A percentile compares a stretch with the other conserved stretches of the same genome.
Evolutionary conservation across 2,797 vertebrate species (phyloP).

Genomic region (Tragelaphus eurycerus): DNA sequence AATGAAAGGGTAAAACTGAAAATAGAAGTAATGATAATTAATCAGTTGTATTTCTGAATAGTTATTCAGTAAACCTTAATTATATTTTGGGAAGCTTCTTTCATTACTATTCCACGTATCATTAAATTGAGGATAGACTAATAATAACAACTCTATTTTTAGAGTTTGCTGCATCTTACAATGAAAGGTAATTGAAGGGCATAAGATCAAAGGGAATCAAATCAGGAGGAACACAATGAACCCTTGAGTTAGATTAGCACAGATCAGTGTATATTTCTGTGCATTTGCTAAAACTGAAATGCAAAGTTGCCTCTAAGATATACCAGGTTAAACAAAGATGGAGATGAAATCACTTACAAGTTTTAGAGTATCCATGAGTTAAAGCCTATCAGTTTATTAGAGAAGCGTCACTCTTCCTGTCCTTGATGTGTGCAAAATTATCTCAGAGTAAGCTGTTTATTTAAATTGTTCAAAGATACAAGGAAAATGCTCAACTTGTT

Average conservation of each 20-base stretch:
- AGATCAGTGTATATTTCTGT: neutral
- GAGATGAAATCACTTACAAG: neutral
- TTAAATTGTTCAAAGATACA: neutral
- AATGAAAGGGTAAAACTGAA: constrained; percentile 29
- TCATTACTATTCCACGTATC: neutral
- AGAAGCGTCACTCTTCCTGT: neutral
- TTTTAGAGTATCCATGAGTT: neutral
- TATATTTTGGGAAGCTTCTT: neutral
- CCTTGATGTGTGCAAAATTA: neutral
- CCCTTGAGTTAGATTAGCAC: neutral
- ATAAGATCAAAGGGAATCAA: neutral
- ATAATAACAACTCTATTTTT: neutral
- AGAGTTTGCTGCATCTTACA: neutral
- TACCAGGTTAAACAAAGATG: neutral
- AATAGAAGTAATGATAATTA: neutral
- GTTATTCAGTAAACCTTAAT: neutral
- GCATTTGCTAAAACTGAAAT: neutral
- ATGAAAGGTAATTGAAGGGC: neutral
- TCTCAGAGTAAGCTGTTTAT: neutral
- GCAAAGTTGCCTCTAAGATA: neutral
- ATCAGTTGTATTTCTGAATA: constrained; percentile 8
- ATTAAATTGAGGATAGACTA: neutral
- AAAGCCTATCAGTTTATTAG: neutral
- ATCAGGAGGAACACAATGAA: neutral
- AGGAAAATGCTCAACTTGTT: neutral